Evolutionary conservation across 1,140 invertebrate genomes (phyloP).

Genomic region (Panonychus citri): DNA sequence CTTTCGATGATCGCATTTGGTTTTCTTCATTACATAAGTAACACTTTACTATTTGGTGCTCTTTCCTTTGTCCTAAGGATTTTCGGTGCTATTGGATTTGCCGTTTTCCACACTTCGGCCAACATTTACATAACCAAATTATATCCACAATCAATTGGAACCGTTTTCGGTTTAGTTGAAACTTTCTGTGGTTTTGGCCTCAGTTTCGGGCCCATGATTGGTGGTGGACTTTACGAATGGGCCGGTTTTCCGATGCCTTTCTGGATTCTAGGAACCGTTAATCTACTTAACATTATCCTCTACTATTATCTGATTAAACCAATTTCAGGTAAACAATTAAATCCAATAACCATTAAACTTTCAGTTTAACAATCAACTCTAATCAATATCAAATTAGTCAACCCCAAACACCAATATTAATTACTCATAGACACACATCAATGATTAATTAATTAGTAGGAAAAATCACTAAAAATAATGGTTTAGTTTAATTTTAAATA

Average conservation of each 20-base stretch:
- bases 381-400: too few relatives aligned
- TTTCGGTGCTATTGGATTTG: conserved; percentile 43
- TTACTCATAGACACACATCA: too few relatives aligned
- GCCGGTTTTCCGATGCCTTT: conserved; percentile 50
- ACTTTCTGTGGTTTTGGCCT: conserved; percentile 47
- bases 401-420: too few relatives aligned
- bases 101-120: conserved; percentile 43
- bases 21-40: conserved; percentile 33
- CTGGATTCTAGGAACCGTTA: conserved; percentile 37
- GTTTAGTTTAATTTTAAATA: too few relatives aligned
- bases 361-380: background rate
- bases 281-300: conserved; percentile 37
- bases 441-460: too few relatives aligned
- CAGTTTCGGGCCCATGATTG: conserved; percentile 46
- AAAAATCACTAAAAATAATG: too few relatives aligned
- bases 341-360: too few relatives aligned
- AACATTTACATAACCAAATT: conserved; percentile 40
- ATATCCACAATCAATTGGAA: conserved; percentile 46
- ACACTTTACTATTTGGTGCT: conserved; percentile 31
- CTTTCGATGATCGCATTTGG: conserved; percentile 23
- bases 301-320: background rate
- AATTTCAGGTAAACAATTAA: background rate
- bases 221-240: conserved; percentile 44
- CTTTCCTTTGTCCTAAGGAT: conserved; percentile 43
- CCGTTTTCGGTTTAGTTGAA: conserved; percentile 41